Percentiles rank a stretch among this genome's conserved stretches.
phyloP scores from a whole-genome alignment of 2,888 invertebrate species.

The Mycogona germanica region DNA sequence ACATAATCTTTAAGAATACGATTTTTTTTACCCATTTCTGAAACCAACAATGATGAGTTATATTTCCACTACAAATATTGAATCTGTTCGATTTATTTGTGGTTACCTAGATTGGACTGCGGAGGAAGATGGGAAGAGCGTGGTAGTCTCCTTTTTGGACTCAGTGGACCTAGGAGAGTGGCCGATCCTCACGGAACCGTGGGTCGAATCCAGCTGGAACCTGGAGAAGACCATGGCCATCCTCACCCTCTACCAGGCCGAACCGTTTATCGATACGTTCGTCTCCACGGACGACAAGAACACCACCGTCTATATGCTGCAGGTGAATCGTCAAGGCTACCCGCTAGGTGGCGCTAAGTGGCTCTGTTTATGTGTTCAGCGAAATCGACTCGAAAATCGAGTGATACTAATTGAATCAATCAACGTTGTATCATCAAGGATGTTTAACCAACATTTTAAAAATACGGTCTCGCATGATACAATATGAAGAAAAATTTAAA shows the following conservation, averaged over 20 bases:
- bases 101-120: conserved; percentile 11
- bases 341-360: no score
- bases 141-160: conserved; percentile 10
- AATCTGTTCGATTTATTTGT: neutral
- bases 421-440: no score
- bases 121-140: conserved; percentile 9
- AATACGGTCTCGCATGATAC: no score
- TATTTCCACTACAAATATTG: neutral
- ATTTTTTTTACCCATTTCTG: no score
- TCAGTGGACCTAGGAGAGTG: conserved; percentile 11
- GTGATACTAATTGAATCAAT: no score
- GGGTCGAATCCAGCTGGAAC: conserved; percentile 27
- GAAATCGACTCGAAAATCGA: no score
- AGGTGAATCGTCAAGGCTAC: conserved; percentile 29
- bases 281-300: conserved; percentile 38
- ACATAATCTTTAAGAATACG: no score
- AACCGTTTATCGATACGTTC: conserved; percentile 33
- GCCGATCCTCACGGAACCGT: conserved; percentile 16
- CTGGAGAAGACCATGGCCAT: conserved; percentile 30
- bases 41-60: no score
- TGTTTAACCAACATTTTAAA: no score
- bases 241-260: conserved; percentile 33
- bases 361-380: no score
- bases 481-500: no score
- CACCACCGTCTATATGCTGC: conserved; percentile 36